Percentiles rank a stretch among this genome's conserved stretches.
Evolutionary conservation across 2,113 vertebrate species (phyloP).

Genomic region (Empidonax traillii): DNA sequence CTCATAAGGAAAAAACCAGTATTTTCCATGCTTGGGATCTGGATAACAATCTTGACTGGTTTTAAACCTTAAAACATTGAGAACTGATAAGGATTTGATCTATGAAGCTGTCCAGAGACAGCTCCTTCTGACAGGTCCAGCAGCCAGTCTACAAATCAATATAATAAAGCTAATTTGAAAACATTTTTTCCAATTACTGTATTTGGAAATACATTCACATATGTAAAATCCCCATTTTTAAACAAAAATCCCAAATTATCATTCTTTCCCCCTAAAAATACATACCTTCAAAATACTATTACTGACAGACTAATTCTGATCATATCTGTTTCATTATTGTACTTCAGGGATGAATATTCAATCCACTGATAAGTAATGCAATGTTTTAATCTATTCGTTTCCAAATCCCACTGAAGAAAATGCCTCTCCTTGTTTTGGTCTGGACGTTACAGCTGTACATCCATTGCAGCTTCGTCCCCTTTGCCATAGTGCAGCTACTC

Average conservation of each 20-base stretch:
- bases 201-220: neutral
- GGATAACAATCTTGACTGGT: neutral
- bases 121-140: neutral
- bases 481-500: accelerated
- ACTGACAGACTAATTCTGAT: neutral
- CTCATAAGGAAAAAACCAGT: neutral
- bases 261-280: neutral
- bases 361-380: neutral
- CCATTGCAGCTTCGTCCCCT: neutral
- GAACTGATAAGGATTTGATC: neutral
- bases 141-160: neutral
- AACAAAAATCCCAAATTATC: neutral
- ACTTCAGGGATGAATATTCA: neutral
- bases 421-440: neutral
- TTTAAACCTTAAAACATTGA: neutral
- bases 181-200: neutral
- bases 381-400: neutral
- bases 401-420: neutral
- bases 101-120: neutral
- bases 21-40: neutral
- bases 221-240: neutral
- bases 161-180: neutral
- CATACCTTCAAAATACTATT: neutral
- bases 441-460: neutral
- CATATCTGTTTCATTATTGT: neutral